Percentiles rank a stretch among this genome's conserved stretches.
These are phyloP conservation scores for Proteles cristata DNA, from an alignment of 2,113 vertebrate species.

Conservation along the genomic window DNA sequence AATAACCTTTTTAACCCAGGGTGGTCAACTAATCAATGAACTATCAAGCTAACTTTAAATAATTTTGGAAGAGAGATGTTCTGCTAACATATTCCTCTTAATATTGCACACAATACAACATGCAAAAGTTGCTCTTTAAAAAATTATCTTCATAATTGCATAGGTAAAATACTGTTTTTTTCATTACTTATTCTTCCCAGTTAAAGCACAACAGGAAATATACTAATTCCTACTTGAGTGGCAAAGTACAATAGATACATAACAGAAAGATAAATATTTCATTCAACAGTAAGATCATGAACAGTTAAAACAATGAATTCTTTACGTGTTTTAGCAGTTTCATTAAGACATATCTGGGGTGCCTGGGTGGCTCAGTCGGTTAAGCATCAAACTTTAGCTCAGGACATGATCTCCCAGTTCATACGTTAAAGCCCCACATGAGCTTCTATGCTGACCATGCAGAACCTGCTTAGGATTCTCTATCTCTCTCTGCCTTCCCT, in stretches of 20 bases:
- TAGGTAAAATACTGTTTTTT: not conserved
- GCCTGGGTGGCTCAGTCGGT: too few relatives aligned
- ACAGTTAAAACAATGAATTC: not conserved
- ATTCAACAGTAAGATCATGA: not conserved
- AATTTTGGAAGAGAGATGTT: not conserved
- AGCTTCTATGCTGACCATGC: too few relatives aligned
- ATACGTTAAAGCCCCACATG: too few relatives aligned
- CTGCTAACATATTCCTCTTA: not conserved
- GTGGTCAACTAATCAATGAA: not conserved
- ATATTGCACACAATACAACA: not conserved
- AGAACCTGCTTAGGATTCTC: too few relatives aligned
- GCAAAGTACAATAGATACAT: not conserved
- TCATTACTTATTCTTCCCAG: not conserved
- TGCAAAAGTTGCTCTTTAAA: not conserved
- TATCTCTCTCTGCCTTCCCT: too few relatives aligned
- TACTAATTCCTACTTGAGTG: not conserved
- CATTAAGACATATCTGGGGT: not conserved
- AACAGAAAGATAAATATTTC: slow-evolving; percentile 47
- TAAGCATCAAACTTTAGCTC: too few relatives aligned
- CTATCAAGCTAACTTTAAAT: not conserved
- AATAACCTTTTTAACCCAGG: slow-evolving; percentile 5
- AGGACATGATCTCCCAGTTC: too few relatives aligned
- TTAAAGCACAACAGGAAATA: not conserved
- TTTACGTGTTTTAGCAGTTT: not conserved
- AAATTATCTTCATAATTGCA: not conserved